Conservation (phyloP, 2,113 vertebrate species). For the Siphamia tubifer region DNA sequence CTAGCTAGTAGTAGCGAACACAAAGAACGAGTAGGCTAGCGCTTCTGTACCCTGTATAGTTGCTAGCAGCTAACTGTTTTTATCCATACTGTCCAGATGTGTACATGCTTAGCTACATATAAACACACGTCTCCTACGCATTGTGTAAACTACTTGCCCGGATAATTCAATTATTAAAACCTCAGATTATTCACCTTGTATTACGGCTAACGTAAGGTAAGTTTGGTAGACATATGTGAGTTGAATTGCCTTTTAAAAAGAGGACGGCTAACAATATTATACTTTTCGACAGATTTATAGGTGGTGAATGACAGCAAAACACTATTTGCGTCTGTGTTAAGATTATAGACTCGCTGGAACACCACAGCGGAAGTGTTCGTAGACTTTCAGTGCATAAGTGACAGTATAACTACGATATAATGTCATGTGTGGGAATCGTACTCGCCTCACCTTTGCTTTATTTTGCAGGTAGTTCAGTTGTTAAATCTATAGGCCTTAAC, state of each 20-base stretch:
- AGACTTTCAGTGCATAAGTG: not conserved
- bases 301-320: no score
- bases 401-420: not conserved
- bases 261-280: conserved; percentile 35
- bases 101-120: not conserved
- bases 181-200: not conserved
- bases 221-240: not conserved
- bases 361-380: not conserved
- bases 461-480: not conserved
- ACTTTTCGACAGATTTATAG: conserved; percentile 47
- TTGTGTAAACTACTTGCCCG: accelerated
- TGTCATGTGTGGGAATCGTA: conserved; percentile 4
- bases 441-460: not conserved
- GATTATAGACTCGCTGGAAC: no score
- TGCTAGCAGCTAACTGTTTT: conserved; percentile 41
- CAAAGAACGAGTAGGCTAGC: conserved; percentile 69
- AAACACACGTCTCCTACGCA: no score
- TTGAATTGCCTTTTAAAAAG: not conserved
- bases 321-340: no score
- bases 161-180: accelerated
- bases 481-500: no score
- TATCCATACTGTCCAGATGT: conserved; percentile 28
- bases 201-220: not conserved
- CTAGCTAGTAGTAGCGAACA: conserved; percentile 63
- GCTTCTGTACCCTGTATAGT: conserved; percentile 10